Base-by-base conservation (phyloP, 2,888 invertebrate species). In the Notodromas monacha region DNA sequence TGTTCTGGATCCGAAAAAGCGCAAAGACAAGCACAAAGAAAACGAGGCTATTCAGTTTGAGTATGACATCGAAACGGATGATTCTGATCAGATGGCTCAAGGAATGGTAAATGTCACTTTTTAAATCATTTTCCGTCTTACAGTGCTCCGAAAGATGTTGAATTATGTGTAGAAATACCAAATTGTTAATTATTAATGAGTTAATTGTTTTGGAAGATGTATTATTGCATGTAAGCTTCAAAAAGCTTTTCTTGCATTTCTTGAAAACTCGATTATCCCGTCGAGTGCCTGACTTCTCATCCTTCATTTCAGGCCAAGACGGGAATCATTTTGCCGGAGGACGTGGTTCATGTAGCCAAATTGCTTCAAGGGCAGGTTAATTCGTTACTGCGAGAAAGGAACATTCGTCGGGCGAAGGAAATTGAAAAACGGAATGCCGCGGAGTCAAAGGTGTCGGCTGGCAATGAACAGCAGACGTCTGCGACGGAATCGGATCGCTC, bases 41-140 rank as follows among this genome's bases (percentile, higher is more conserved):
- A 92, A 96, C 52, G 92, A 96, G 51, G 92, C 92, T 8, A 86
- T 96, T 40, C 89, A 92, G 52, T 96, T 96, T 55, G 84, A 86
- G 41, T 96, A 84, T 53, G 79, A 89, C 50, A 65, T 84, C 42
- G 65, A 65, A 39, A 61, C 60, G 34, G 96, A 96, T 49, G 69
- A 76, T 45, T 74, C 77, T 34, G 79, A 86, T 43, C 77, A 81
- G 44, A 73, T 92, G 26, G 77, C 84, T 31, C 67, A 68, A 44
- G 86, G 84, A 49, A 81, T 89, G 86, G 65, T 63, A 44, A 45
- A 45, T 29, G 5, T 21, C n/a, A n/a, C n/a, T n/a, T n/a, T n/a
- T n/a, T n/a, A n/a, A n/a, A n/a, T n/a, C n/a, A n/a, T n/a, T n/a
- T n/a, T n/a, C n/a, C n/a, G n/a, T n/a, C n/a, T n/a, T n/a, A n/a